These are phyloP conservation scores for Cerastis rubricosa DNA, from an alignment of 2,888 invertebrate species.

Conservation along the genomic window DNA sequence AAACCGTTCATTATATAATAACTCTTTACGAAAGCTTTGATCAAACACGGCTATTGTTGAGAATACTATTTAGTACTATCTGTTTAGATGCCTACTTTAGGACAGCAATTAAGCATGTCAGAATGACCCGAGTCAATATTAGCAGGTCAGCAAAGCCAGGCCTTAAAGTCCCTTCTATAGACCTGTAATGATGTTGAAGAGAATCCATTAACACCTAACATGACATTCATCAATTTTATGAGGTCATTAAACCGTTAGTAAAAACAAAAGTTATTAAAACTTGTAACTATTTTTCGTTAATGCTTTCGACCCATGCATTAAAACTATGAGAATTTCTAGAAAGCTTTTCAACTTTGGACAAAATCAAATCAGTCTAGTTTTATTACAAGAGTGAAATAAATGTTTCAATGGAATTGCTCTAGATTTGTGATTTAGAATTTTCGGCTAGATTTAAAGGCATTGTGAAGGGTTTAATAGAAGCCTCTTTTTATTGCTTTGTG, in stretches of 20 bases:
- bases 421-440: conserved; percentile 7
- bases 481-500: background rate
- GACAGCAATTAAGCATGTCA: no score
- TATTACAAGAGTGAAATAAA: conserved; percentile 1
- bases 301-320: background rate
- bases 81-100: no score
- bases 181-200: background rate
- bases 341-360: conserved; percentile 1
- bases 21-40: no score
- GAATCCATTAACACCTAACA: background rate
- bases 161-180: no score
- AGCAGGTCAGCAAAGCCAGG: no score
- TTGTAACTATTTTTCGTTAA: background rate
- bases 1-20: no score
- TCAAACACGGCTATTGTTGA: no score
- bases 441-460: background rate
- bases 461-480: background rate
- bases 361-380: background rate
- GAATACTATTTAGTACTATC: no score
- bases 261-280: conserved; percentile 17
- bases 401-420: background rate
- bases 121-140: no score
- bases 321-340: conserved; percentile 11
- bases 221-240: background rate
- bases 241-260: background rate